These are phyloP conservation scores for Amphipoea oculea DNA, from an alignment of 2,888 invertebrate genomes.

Conservation along the genomic window DNA sequence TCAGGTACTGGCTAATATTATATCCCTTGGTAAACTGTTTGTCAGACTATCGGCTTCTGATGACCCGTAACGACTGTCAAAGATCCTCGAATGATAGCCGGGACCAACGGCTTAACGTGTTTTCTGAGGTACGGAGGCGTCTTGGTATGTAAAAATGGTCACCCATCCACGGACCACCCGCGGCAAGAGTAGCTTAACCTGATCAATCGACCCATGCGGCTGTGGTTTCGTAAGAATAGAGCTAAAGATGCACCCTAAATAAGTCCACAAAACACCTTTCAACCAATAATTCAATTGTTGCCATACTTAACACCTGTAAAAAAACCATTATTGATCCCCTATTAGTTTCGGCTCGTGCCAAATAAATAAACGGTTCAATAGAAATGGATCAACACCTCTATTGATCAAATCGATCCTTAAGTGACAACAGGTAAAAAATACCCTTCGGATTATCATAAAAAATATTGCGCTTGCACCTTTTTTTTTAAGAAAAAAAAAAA, in stretches of 20 bases:
- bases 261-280: not conserved
- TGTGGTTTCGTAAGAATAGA: not conserved
- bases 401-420: conserved; percentile 70
- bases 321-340: conserved; percentile 55
- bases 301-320: not conserved
- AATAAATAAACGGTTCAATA: conserved; percentile 52
- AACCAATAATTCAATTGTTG: conserved; percentile 27
- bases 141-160: too few species aligned
- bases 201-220: too few species aligned
- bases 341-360: conserved; percentile 69
- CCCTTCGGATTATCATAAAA: conserved; percentile 52
- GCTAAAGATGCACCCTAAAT: conserved; percentile 15
- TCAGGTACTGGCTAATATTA: too few species aligned
- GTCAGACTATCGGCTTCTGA: too few species aligned
- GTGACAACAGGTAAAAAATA: conserved; percentile 61
- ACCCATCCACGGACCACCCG: too few species aligned
- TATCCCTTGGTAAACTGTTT: too few species aligned
- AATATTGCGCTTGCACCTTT: conserved; percentile 60
- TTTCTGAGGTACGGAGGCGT: not conserved
- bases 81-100: too few species aligned
- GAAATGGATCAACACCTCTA: conserved; percentile 68
- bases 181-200: too few species aligned
- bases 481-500: conserved; percentile 55
- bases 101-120: not conserved
- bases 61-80: too few species aligned